A percentile compares a stretch with the other conserved stretches of the same genome.
Conservation (phyloP, 2,888 invertebrate genomes). For the Formica aserva region DNA sequence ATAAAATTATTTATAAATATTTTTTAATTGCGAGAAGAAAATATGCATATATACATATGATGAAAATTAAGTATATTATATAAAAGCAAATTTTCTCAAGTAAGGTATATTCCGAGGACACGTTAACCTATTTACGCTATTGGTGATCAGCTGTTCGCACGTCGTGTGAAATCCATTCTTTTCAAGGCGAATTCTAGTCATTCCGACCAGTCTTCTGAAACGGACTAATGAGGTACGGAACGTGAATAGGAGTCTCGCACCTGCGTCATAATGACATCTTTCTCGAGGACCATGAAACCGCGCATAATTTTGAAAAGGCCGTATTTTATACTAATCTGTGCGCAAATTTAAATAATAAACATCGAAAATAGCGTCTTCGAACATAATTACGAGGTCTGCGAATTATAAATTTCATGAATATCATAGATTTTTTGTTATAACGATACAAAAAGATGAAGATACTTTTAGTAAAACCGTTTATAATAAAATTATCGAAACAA, state of each 20-base stretch:
- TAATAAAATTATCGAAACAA: background rate
- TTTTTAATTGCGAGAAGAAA: background rate
- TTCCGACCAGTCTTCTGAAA: constrained; percentile 29
- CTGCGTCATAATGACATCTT: constrained; percentile 21
- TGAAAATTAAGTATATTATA: background rate
- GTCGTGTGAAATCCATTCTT: background rate
- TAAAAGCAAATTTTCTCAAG: background rate
- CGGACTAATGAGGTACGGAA: constrained; percentile 30
- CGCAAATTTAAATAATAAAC: constrained; percentile 1
- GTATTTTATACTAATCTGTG: background rate
- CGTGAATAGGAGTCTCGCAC: constrained; percentile 6
- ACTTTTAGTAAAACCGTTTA: background rate
- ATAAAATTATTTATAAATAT: background rate
- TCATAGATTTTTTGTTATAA: background rate
- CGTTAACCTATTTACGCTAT: constrained; percentile 22
- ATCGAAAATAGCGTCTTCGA: background rate
- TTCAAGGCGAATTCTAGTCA: constrained; percentile 7
- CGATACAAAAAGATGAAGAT: background rate
- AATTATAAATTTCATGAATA: background rate
- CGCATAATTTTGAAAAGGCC: background rate
- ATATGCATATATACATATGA: background rate
- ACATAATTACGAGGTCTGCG: background rate
- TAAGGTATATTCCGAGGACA: background rate
- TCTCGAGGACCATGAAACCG: constrained; percentile 18
- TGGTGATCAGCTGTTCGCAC: background rate